Percentiles rank a stretch among this genome's conserved stretches.
phyloP scores from a whole-genome alignment of 1,140 invertebrate genomes.

The Charaxes varanes region DNA sequence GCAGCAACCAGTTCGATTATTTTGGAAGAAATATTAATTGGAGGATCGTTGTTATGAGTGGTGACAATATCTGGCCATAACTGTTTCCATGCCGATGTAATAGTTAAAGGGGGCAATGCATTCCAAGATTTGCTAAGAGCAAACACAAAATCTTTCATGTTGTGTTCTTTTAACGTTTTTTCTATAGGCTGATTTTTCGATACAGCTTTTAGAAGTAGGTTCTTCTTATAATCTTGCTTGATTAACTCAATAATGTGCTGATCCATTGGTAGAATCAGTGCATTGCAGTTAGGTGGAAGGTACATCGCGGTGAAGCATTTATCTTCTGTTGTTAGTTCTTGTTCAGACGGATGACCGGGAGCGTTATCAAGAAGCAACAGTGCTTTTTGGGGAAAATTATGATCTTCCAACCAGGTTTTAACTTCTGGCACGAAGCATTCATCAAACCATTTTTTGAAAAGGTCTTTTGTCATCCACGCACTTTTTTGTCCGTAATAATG shows the following conservation, averaged over 20 bases:
- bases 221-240: slow-evolving; percentile 44
- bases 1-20: slow-evolving; percentile 26
- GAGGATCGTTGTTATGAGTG: slow-evolving; percentile 27
- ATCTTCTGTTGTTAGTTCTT: slow-evolving; percentile 50
- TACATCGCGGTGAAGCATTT: slow-evolving; percentile 47
- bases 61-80: slow-evolving; percentile 39
- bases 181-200: slow-evolving; percentile 37
- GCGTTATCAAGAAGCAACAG: slow-evolving; percentile 55
- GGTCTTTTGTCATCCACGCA: slow-evolving; percentile 44
- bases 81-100: slow-evolving; percentile 41
- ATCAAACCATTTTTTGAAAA: slow-evolving; percentile 50
- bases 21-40: slow-evolving; percentile 24
- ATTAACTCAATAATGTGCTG: slow-evolving; percentile 43
- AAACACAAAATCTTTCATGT: slow-evolving; percentile 34
- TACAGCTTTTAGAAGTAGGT: slow-evolving; percentile 33
- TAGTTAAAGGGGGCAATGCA: slow-evolving; percentile 38
- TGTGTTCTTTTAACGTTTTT: slow-evolving; percentile 40
- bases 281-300: slow-evolving; percentile 54
- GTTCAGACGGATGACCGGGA: slow-evolving; percentile 42
- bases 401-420: slow-evolving; percentile 37
- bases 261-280: slow-evolving; percentile 56
- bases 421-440: slow-evolving; percentile 43
- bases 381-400: slow-evolving; percentile 50
- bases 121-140: slow-evolving; percentile 38
- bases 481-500: slow-evolving; percentile 40